These are phyloP conservation scores for Lathronympha strigana DNA, from an alignment of 2,888 invertebrate species.

Conservation along the genomic window DNA sequence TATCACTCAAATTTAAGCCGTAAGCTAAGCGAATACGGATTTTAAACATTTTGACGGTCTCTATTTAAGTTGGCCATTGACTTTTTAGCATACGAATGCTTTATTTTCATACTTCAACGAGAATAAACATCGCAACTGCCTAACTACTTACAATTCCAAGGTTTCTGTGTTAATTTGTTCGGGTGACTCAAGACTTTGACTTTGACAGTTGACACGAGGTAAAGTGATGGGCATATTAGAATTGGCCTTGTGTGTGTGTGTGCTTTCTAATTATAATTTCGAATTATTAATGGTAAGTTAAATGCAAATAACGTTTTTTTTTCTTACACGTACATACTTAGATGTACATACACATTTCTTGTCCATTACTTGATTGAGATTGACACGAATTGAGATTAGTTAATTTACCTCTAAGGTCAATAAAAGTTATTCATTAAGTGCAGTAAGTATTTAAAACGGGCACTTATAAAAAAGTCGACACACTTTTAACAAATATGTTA, in stretches of 20 bases:
- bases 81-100: constrained; percentile 42
- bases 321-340: too few relatives aligned
- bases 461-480: too few relatives aligned
- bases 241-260: neutral
- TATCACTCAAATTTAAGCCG: neutral
- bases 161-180: constrained; percentile 39
- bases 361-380: too few relatives aligned
- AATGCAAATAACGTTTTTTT: too few relatives aligned
- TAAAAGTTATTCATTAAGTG: too few relatives aligned
- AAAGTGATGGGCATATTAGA: constrained; percentile 21
- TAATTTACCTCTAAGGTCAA: too few relatives aligned
- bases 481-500: neutral
- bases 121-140: constrained; percentile 36
- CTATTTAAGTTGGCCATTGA: constrained; percentile 14
- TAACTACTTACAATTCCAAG: constrained; percentile 42
- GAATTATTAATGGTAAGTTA: neutral
- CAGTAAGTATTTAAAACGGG: too few relatives aligned
- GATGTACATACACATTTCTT: too few relatives aligned
- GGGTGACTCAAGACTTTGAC: constrained; percentile 31
- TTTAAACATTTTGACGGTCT: neutral
- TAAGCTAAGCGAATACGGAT: neutral
- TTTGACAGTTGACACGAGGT: constrained; percentile 30
- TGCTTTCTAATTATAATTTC: neutral
- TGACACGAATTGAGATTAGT: too few relatives aligned
- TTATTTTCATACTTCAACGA: constrained; percentile 42